phyloP scores from a whole-genome alignment of 2,888 invertebrate species.

The Leptodirus hochenwartii region DNA sequence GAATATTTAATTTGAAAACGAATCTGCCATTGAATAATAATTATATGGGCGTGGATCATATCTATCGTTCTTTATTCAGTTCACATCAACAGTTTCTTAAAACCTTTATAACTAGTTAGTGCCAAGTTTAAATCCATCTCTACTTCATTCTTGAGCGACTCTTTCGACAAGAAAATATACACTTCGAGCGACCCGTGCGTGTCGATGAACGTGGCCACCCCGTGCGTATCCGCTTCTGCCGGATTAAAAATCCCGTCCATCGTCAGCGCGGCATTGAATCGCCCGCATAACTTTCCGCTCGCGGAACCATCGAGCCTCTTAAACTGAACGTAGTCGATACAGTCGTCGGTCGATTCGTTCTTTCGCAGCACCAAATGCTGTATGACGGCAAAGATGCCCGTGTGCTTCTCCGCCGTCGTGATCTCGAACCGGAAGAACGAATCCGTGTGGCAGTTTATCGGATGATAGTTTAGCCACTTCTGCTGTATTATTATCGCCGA shows the following conservation, averaged over 20 bases:
- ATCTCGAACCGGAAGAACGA: conserved; percentile 23
- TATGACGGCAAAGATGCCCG: conserved; percentile 31
- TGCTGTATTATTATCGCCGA: conserved; percentile 20
- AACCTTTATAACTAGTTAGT: conserved; percentile 30
- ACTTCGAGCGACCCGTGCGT: conserved; percentile 25
- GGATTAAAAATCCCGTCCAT: conserved; percentile 12
- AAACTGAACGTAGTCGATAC: conserved; percentile 31
- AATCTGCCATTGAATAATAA: conserved; percentile 5
- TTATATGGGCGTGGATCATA: neutral
- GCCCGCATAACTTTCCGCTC: conserved; percentile 22
- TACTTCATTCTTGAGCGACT: conserved; percentile 17
- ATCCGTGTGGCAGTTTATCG: conserved; percentile 16
- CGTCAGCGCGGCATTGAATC: conserved; percentile 18
- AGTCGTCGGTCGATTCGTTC: conserved; percentile 22
- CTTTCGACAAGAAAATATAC: conserved; percentile 25
- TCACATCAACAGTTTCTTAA: neutral
- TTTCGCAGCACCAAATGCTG: conserved; percentile 29
- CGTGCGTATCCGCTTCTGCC: neutral
- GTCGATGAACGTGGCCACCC: conserved; percentile 18
- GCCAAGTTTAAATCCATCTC: conserved; percentile 26
- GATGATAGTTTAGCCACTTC: conserved; percentile 16
- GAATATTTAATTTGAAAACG: too few species aligned
- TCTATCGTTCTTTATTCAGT: neutral
- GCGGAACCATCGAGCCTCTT: conserved; percentile 18
- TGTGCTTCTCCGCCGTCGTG: conserved; percentile 13